These are phyloP conservation scores for Semaprochilodus insignis DNA, from an alignment of 2,797 vertebrate genomes.

Conservation along the genomic window DNA sequence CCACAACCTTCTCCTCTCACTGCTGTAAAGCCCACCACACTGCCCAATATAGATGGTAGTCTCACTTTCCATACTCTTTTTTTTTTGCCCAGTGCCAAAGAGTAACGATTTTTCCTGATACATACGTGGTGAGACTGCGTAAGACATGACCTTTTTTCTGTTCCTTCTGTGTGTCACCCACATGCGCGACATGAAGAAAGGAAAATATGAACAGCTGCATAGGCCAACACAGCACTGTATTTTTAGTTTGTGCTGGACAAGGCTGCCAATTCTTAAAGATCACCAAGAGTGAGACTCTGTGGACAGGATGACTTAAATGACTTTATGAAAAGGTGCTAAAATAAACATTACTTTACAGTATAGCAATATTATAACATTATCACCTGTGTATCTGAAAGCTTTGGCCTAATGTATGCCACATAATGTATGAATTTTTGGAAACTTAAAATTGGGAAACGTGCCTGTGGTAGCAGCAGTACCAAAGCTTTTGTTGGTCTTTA, in stretches of 20 bases:
- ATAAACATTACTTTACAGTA: background rate
- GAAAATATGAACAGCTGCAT: constrained; percentile 74
- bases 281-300: constrained; percentile 24
- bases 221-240: constrained; percentile 59
- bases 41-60: constrained; percentile 73
- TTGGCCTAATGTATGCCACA: background rate
- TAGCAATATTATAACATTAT: background rate
- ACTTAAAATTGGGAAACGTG: background rate
- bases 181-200: constrained; percentile 68
- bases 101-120: constrained; percentile 83
- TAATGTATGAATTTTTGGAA: background rate
- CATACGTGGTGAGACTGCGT: constrained; percentile 72
- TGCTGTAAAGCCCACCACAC: constrained; percentile 70
- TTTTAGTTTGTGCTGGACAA: constrained; percentile 60
- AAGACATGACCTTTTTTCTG: constrained; percentile 75
- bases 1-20: constrained; percentile 12
- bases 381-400: no score
- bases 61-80: constrained; percentile 64
- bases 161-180: constrained; percentile 68
- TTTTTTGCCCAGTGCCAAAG: constrained; percentile 73
- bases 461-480: background rate
- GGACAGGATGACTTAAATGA: background rate
- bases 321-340: background rate
- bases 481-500: background rate
- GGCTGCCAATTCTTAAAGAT: constrained; percentile 16